A percentile compares a stretch with the other conserved stretches of the same genome.
Conservation (phyloP, 2,888 invertebrate genomes). For the Lapara coniferarum region DNA sequence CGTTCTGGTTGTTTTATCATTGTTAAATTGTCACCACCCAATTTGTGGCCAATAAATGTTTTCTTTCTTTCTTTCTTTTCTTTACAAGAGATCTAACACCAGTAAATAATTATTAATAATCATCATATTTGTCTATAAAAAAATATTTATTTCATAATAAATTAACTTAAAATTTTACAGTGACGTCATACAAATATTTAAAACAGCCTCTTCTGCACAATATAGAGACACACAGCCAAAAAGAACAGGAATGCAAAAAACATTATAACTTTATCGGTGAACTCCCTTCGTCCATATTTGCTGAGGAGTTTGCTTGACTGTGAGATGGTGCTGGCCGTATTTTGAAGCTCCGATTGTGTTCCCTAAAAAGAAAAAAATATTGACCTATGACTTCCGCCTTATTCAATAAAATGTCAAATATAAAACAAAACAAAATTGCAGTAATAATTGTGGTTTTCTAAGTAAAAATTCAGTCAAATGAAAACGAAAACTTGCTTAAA, state of each 20-base stretch:
- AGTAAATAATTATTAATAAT: too few species aligned
- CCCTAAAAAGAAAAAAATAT: conserved; percentile 68
- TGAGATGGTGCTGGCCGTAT: conserved; percentile 93
- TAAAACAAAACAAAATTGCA: too few species aligned
- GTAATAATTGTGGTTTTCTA: too few species aligned
- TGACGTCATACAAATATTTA: conserved; percentile 52
- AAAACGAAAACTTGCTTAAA: too few species aligned
- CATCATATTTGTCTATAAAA: neutral
- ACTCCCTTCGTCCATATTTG: conserved; percentile 96
- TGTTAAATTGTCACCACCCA: too few species aligned
- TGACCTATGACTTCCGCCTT: too few species aligned
- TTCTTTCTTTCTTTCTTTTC: too few species aligned
- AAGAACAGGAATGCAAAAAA: conserved; percentile 95
- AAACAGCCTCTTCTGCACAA: conserved; percentile 95
- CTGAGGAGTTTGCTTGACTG: conserved; percentile 96
- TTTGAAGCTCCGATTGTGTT: conserved; percentile 91
- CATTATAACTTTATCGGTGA: conserved; percentile 96
- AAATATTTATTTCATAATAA: conserved; percentile 24
- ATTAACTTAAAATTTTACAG: conserved; percentile 23
- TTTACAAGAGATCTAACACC: too few species aligned
- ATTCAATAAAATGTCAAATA: too few species aligned
- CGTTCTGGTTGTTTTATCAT: too few species aligned
- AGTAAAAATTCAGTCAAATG: too few species aligned
- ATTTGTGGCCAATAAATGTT: too few species aligned
- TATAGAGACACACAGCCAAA: conserved; percentile 95